phyloP scores from a whole-genome alignment of 1,140 invertebrate genomes.

The Portunus trituberculatus region DNA sequence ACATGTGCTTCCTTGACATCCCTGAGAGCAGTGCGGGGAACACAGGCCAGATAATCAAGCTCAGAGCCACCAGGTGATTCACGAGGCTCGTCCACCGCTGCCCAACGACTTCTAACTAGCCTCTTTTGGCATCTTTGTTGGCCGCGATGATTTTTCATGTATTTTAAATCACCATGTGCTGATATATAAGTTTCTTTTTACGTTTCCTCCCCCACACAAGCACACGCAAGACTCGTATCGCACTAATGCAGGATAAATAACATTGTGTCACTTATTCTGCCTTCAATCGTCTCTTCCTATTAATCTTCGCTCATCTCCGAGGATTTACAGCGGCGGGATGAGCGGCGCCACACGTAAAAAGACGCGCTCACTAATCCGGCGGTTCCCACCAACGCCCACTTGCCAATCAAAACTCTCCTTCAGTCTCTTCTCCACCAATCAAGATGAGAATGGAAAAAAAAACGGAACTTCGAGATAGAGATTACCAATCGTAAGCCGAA shows the following conservation, averaged over 20 bases:
- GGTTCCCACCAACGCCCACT: not conserved
- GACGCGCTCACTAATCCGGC: not conserved
- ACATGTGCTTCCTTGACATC: too few relatives aligned
- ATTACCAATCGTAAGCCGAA: not conserved
- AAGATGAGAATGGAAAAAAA: not conserved
- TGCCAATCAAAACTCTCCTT: conserved; percentile 21
- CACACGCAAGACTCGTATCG: not conserved
- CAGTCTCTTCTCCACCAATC: not conserved
- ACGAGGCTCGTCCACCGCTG: too few relatives aligned
- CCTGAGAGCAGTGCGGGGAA: not conserved
- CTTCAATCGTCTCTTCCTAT: not conserved
- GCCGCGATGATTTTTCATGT: not conserved
- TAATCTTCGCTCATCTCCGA: not conserved
- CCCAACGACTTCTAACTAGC: not conserved
- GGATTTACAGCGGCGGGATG: not conserved
- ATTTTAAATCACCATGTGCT: not conserved
- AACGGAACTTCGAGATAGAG: too few relatives aligned
- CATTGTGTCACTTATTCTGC: not conserved
- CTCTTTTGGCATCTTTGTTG: not conserved
- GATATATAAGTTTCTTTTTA: not conserved
- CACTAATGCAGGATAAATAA: not conserved
- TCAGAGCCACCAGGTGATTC: not conserved
- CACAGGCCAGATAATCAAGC: not conserved
- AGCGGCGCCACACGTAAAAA: not conserved
- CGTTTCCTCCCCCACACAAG: not conserved